Conservation (phyloP, 92 coral and sea anemone genomes). For the Palythoa heliodiscus region DNA sequence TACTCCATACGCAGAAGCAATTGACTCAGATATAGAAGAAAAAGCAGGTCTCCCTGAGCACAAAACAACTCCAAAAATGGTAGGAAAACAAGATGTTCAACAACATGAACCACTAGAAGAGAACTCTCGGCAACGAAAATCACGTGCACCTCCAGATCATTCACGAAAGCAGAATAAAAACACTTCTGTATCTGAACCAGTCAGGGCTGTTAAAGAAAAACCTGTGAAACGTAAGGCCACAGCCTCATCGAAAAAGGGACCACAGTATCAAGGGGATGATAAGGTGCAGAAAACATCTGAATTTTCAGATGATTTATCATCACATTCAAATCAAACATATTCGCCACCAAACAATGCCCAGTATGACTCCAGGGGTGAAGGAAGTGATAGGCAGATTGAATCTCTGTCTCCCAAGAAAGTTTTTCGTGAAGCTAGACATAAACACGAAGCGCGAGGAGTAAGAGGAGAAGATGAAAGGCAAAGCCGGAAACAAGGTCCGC, state of each 20-base stretch:
- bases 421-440: constrained; percentile 14
- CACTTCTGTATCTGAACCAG: neutral
- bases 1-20: neutral
- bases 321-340: neutral
- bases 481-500: constrained; percentile 17
- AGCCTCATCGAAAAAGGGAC: neutral
- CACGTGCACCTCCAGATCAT: constrained; percentile 8
- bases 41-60: neutral
- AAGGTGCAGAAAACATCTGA: constrained; percentile 12
- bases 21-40: constrained; percentile 32
- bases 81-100: neutral
- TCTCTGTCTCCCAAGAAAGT: constrained; percentile 18
- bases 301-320: constrained; percentile 20
- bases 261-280: constrained; percentile 10
- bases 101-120: constrained; percentile 13
- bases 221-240: constrained; percentile 26
- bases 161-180: constrained; percentile 24
- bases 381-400: constrained; percentile 15
- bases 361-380: constrained; percentile 25
- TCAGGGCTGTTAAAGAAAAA: constrained; percentile 1
- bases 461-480: constrained; percentile 10
- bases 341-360: constrained; percentile 30
- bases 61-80: neutral
- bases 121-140: neutral
- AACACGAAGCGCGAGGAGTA: constrained; percentile 6